A percentile compares a stretch with the other conserved stretches of the same genome.
phyloP scores from a whole-genome alignment of 92 coral and sea anemone species.

The Galaxea fascicularis region DNA sequence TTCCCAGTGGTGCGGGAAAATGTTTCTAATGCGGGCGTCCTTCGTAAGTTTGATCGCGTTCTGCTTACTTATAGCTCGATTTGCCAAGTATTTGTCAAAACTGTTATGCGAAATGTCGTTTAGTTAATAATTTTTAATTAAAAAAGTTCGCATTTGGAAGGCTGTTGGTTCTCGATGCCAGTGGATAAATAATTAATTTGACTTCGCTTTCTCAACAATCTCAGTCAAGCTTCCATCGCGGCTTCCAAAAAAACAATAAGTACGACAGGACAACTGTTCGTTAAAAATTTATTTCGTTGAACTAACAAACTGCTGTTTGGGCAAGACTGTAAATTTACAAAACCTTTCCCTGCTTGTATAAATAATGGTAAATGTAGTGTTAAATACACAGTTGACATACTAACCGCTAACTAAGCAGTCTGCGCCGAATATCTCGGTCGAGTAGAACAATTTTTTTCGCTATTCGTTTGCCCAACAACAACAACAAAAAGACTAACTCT shows the following conservation, averaged over 20 bases:
- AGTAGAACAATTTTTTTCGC: background rate
- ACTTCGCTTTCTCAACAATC: constrained; percentile 70
- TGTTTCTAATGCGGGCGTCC: background rate
- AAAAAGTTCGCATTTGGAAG: constrained; percentile 70
- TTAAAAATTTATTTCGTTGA: constrained; percentile 94
- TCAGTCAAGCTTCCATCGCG: constrained; percentile 27
- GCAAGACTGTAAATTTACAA: constrained; percentile 96
- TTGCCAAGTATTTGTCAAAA: constrained; percentile 82
- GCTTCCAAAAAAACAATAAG: constrained; percentile 23
- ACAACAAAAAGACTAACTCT: background rate
- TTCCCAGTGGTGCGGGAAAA: constrained; percentile 9
- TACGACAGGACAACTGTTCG: constrained; percentile 71
- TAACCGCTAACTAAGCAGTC: constrained; percentile 51
- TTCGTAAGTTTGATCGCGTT: background rate
- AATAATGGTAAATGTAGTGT: constrained; percentile 86
- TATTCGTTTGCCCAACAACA: constrained; percentile 31
- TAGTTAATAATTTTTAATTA: constrained; percentile 84
- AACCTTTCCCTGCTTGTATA: constrained; percentile 90
- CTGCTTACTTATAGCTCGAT: constrained; percentile 4
- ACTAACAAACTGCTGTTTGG: constrained; percentile 92
- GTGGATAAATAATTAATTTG: constrained; percentile 71
- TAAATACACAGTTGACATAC: constrained; percentile 85
- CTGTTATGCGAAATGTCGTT: constrained; percentile 79
- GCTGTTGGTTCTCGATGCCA: constrained; percentile 81
- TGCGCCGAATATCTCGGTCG: constrained; percentile 40